These are phyloP conservation scores for Sclerurus mexicanus DNA, from an alignment of 2,113 vertebrate genomes.

Conservation along the genomic window DNA sequence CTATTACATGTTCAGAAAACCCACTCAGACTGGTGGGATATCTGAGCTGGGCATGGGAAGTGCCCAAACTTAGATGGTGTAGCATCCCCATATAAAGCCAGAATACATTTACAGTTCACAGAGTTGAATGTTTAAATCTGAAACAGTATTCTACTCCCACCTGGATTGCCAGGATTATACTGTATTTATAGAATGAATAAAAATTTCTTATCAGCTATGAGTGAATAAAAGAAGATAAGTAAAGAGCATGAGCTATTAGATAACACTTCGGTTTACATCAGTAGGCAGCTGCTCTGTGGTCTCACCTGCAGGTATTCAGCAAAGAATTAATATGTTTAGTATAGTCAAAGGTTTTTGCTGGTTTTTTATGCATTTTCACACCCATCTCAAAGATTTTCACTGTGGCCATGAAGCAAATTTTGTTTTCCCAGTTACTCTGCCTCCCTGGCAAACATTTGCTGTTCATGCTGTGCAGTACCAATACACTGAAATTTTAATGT, in stretches of 20 bases:
- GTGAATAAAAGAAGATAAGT: neutral
- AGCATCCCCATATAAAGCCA: neutral
- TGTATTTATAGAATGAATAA: neutral
- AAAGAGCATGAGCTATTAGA: conserved; percentile 19
- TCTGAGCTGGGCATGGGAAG: neutral
- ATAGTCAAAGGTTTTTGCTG: neutral
- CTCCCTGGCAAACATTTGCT: conserved; percentile 5
- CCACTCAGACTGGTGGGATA: neutral
- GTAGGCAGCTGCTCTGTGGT: neutral
- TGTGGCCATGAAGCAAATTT: neutral
- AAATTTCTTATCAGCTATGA: neutral
- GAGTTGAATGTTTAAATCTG: neutral
- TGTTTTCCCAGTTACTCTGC: neutral
- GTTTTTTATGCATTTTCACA: neutral
- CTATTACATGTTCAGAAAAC: neutral
- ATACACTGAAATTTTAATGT: neutral
- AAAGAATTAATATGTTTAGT: neutral
- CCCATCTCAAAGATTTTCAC: neutral
- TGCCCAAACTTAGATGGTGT: neutral
- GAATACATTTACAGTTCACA: neutral
- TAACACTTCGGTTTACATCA: neutral
- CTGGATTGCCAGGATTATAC: neutral
- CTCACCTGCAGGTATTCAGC: neutral
- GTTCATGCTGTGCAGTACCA: neutral
- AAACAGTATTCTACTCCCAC: neutral